These are phyloP conservation scores for Ormyrus labotus DNA, from an alignment of 2,888 invertebrate genomes.

Conservation along the genomic window DNA sequence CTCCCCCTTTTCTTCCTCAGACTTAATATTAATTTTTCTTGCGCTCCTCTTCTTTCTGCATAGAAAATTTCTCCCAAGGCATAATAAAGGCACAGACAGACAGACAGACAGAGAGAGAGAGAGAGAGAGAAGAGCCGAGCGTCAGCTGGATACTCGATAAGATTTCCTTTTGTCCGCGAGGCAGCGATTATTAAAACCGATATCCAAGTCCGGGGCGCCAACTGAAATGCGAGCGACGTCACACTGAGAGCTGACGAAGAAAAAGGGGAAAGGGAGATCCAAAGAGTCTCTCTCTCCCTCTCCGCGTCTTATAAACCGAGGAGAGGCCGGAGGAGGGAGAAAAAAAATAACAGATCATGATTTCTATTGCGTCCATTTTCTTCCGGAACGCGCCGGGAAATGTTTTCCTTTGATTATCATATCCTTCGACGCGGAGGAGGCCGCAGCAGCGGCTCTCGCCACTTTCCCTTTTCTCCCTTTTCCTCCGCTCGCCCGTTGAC, in stretches of 20 bases:
- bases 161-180: conserved; percentile 49
- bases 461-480: too few species aligned
- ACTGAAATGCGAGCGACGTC: conserved; percentile 14
- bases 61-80: conserved; percentile 14
- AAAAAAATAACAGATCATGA: neutral
- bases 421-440: neutral
- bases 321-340: neutral
- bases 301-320: neutral
- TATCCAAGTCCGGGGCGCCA: conserved; percentile 20
- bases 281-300: too few species aligned
- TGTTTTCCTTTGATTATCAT: conserved; percentile 44
- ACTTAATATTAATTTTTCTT: conserved; percentile 38
- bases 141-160: conserved; percentile 47
- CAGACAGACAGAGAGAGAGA: too few species aligned
- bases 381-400: neutral
- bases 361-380: neutral
- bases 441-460: too few species aligned
- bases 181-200: conserved; percentile 48
- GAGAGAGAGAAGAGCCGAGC: neutral
- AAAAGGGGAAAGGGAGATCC: too few species aligned
- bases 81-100: conserved; percentile 27
- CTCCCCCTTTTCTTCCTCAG: neutral
- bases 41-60: neutral
- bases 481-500: neutral
- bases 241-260: too few species aligned